Percentiles rank a stretch among this genome's conserved stretches.
Evolutionary conservation across 2,113 vertebrate genomes (phyloP).

Genomic region (Propithecus coquereli): DNA sequence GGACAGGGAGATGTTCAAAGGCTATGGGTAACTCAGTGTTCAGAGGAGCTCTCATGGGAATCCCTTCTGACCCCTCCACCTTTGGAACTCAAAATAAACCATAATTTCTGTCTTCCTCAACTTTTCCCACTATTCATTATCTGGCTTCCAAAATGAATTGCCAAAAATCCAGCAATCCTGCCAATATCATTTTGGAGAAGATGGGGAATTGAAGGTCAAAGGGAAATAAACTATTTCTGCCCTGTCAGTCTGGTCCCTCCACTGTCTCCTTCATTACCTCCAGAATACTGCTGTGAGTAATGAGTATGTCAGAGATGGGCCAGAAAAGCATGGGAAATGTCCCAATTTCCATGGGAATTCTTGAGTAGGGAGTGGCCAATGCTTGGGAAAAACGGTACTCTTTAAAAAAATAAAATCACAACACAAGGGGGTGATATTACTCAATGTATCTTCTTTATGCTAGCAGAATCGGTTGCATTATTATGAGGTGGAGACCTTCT

Average conservation of each 20-base stretch:
- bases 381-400: slow-evolving; percentile 29
- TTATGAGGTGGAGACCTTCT: background rate
- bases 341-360: background rate
- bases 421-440: background rate
- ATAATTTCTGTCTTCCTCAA: background rate
- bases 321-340: slow-evolving; percentile 52
- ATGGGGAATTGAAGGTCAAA: slow-evolving; percentile 41
- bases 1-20: background rate
- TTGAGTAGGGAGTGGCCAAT: background rate
- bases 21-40: background rate
- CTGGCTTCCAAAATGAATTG: slow-evolving; percentile 21
- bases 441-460: background rate
- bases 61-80: slow-evolving; percentile 47
- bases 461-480: background rate
- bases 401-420: background rate
- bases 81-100: slow-evolving; percentile 48
- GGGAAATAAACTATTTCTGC: background rate
- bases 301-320: background rate
- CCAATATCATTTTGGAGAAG: slow-evolving; percentile 26
- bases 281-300: background rate
- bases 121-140: slow-evolving; percentile 55
- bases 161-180: background rate
- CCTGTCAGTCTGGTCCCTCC: background rate
- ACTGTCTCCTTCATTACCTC: background rate
- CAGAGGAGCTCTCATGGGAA: slow-evolving; percentile 28